Base-by-base conservation (phyloP, 2,113 vertebrate genomes). In the Oxyruncus cristatus region DNA sequence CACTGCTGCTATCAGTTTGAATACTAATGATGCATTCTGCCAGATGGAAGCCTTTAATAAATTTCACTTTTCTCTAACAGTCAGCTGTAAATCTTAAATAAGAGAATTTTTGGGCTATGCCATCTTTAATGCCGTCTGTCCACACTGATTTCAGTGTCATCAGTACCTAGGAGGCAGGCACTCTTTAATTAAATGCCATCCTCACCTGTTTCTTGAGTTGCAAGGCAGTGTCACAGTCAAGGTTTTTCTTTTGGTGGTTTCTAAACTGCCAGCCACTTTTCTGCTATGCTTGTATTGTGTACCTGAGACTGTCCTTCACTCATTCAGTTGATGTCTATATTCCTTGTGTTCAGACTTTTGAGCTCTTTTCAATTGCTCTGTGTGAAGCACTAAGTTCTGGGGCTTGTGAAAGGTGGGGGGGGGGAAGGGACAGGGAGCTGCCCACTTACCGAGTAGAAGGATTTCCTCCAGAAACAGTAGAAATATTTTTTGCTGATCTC, bases 41-140 rank as follows among this genome's bases (percentile, higher is more conserved):
- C 97, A 98, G 97, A 98, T 97, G 97, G 97, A 98, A 97, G 91
- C 86, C 97, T 97, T 97, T 97, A 97, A 98, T 97, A 97, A 97
- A 97, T 97, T 98, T 96, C 95, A 92, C 90, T 97, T 97, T 97
- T 96, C 94, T 96, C 89, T 97, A 97, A 95, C 67, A 95, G 95
- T 94, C 50, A 94, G 83, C 65, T 96, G 93, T 98, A 98, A 98
- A 98, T 98, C 95, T 98, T 96, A 96, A 97, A 96, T 84, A 98
- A 96, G 96, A 95, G 96, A 96, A 78, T 95, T 96, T 92, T 55
- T 44, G 37, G 79, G 65, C 95, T 91, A 94, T 95, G 92, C 71
- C 89, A 96, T 92, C 86, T 95, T 97, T 96, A 97, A 97, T 95
- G 91, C 85, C 89, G 97, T 97, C 88, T 97, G 96, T 97, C 96